phyloP scores from a whole-genome alignment of 2,113 vertebrate species.

The Rhinoptilus africanus region DNA sequence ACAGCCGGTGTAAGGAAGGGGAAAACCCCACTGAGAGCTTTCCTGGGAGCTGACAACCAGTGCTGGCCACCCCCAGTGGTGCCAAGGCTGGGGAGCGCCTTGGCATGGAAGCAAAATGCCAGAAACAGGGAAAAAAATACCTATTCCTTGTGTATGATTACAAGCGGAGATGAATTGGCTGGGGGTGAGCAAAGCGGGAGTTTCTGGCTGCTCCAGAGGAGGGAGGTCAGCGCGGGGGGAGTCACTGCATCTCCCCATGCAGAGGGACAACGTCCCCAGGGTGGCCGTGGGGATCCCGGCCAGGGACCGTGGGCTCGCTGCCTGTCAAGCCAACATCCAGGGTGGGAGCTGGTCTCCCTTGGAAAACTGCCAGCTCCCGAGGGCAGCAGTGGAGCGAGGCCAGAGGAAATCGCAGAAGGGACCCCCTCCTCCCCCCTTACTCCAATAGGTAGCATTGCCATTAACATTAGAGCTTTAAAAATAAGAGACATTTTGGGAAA shows the following conservation, averaged over 20 bases:
- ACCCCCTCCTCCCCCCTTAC: neutral
- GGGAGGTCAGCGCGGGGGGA: neutral
- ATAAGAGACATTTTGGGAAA: neutral
- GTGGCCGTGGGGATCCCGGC: neutral
- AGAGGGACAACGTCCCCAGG: neutral
- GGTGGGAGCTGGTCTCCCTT: neutral
- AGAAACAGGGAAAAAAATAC: neutral
- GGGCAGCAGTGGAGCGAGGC: neutral
- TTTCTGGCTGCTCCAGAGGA: neutral
- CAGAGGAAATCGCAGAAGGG: neutral
- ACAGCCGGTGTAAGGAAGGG: neutral
- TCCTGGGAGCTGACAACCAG: accelerated
- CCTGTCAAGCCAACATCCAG: neutral
- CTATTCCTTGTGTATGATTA: neutral
- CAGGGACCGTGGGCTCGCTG: neutral
- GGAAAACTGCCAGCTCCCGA: neutral
- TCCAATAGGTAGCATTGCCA: neutral
- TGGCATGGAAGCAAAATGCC: neutral
- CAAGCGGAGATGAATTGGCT: neutral
- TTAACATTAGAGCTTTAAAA: neutral
- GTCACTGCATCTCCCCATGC: neutral
- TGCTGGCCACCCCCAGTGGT: neutral
- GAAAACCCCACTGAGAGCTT: neutral
- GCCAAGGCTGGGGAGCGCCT: neutral
- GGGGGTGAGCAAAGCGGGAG: neutral